Base-by-base conservation (phyloP, 2,888 invertebrate species). In the Brachypterus glaber region DNA sequence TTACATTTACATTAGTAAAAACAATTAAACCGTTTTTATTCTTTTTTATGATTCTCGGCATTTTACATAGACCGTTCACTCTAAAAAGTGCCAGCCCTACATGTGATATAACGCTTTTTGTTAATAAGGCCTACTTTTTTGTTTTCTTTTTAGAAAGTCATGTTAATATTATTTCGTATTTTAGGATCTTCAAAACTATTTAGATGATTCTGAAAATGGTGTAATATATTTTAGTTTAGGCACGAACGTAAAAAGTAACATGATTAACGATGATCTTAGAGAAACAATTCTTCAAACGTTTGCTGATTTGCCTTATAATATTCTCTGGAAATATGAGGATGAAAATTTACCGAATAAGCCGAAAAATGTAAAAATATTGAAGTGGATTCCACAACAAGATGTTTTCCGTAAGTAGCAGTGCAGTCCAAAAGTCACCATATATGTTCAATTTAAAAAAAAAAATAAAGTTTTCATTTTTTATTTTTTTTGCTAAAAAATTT, bases 341-440 rank as follows among this genome's bases (percentile, higher is more conserved):
- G 13, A 30, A 16, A 17, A 44, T 7, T 25, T 48, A 11, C 26
- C 41, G 2, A 35, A 43, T 24, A 27, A 55, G 18, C 54, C 59
- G 3, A 16, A 43, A 12, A 63, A 64, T 47, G 56, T 66, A 1
- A 48, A 45, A 33, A 39, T 60, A 4, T 36, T 39, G 13, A 57
- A 59, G 30, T 66, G 63, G 57, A 40, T 58, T 26, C 54, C 59
- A 1, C 59, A 60, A 41, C 54, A 54, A 36, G 57, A 55, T 40
- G 41, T 61, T 18, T 41, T 60, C 25, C 47, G 58, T 55, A 48
- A 48, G 46, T 25, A 31, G 9, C 13, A 34, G 27, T 34, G 13
- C 4, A 32, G 29, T 29, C 12, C 12, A 11, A 11, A 11, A 8
- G 5, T 9, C 21, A 21, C 9, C 5, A 21, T 21, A 9, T 21